phyloP scores from a whole-genome alignment of 2,888 invertebrate genomes.

The Andrena haemorrhoa region DNA sequence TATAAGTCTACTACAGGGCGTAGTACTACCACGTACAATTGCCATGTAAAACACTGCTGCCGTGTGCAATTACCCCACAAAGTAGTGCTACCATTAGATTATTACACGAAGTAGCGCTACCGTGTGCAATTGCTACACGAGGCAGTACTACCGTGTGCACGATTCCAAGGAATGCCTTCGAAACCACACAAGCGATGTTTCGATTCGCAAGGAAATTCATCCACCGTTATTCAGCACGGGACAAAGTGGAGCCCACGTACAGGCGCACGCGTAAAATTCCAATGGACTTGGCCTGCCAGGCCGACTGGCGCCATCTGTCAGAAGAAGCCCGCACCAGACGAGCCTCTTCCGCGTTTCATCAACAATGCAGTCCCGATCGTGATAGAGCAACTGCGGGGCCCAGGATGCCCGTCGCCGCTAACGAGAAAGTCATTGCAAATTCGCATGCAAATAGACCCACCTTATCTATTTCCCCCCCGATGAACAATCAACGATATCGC shows the following conservation, averaged over 20 bases:
- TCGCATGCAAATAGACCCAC: slow-evolving; percentile 47
- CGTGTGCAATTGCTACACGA: too few species aligned
- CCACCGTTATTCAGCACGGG: not conserved
- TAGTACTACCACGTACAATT: too few species aligned
- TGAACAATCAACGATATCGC: slow-evolving; percentile 13
- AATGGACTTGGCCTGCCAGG: slow-evolving; percentile 12
- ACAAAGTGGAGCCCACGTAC: too few species aligned
- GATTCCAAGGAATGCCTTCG: not conserved
- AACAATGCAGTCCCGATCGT: slow-evolving; percentile 66
- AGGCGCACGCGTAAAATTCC: slow-evolving; percentile 1
- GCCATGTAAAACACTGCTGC: too few species aligned
- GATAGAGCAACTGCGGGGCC: slow-evolving; percentile 39
- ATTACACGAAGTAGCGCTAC: too few species aligned
- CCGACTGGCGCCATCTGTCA: slow-evolving; percentile 73
- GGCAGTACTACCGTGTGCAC: not conserved
- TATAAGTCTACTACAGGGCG: too few species aligned
- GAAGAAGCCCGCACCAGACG: slow-evolving; percentile 50
- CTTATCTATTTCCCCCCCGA: slow-evolving; percentile 16
- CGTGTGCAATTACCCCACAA: too few species aligned
- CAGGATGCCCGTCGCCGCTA: slow-evolving; percentile 24
- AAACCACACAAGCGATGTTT: not conserved
- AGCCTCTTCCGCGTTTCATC: slow-evolving; percentile 64
- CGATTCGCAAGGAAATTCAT: not conserved
- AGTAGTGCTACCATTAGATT: too few species aligned
- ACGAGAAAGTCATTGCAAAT: slow-evolving; percentile 53